Evolutionary conservation across 1,140 invertebrate genomes (phyloP).

Genomic region (Neodiprion fabricii): DNA sequence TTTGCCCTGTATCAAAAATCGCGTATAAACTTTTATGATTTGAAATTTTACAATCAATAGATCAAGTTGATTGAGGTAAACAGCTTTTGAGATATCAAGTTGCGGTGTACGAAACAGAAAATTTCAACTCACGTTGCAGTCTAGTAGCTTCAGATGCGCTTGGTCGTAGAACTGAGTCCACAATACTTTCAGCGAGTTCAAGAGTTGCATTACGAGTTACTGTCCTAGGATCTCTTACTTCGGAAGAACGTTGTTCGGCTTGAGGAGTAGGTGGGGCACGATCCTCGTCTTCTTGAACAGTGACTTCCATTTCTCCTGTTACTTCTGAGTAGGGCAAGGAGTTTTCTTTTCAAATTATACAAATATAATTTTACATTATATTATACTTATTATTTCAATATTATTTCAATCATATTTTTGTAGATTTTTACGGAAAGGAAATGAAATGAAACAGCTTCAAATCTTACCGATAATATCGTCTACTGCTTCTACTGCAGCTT

Average conservation of each 20-base stretch:
- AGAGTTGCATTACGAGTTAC: slow-evolving; percentile 42
- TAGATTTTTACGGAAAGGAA: too few species aligned
- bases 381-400: too few species aligned
- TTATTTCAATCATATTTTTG: too few species aligned
- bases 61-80: too few species aligned
- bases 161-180: slow-evolving; percentile 51
- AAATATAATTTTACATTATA: too few species aligned
- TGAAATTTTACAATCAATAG: too few species aligned
- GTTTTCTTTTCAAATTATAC: too few species aligned
- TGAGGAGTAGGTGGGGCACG: slow-evolving; percentile 41
- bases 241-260: slow-evolving; percentile 40
- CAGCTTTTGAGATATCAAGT: too few species aligned
- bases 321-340: slow-evolving; percentile 38
- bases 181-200: slow-evolving; percentile 53
- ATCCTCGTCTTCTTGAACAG: slow-evolving; percentile 54
- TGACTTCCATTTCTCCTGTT: slow-evolving; percentile 58
- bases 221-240: slow-evolving; percentile 42
- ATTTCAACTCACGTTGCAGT: slow-evolving; percentile 38
- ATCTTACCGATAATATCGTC: slow-evolving; percentile 52
- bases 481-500: slow-evolving; percentile 44
- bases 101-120: not conserved
- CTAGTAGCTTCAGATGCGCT: slow-evolving; percentile 44
- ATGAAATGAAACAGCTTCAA: not conserved
- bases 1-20: slow-evolving; percentile 30
- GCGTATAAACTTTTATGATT: too few species aligned